Evolutionary conservation across 2,888 invertebrate species (phyloP), one percentile per base, ranked within the genome.

Genomic region (Halocaridina rubra): DNA sequence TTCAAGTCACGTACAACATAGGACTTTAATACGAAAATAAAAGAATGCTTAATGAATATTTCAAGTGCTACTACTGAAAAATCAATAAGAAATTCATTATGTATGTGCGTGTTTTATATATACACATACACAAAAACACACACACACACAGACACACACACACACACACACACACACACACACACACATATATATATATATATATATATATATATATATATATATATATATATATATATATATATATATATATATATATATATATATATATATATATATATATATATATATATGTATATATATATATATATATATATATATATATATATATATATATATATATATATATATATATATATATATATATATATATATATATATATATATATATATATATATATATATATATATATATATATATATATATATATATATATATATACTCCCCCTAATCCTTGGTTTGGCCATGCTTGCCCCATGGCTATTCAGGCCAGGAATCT

Each of bases 161-260:
- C 24, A 64, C 24, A 64, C 24, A 64, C 24, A 64, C 24, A 64
- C 24, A 64, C 24, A 64, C 24, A 10, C 5, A 64, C 2, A 64
- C 5, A 64, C 22, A 64, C 5, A 64, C 22, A 64, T 64, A 64
- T 64, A 64, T 64, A 64, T 64, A 64, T 64, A 64, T 22, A 64
- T 64, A 64, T 64, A 64, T 22, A 64, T 64, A 64, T 64, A 64
- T 64, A 64, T 64, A 64, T 64, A 64, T 64, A 64, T 64, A 19
- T 22, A 64, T 64, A 64, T 64, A 64, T 64, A 64, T 64, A 64
- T 64, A 64, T 64, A 64, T 64, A 64, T 64, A 64, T 64, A 64
- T 64, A 64, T 64, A 64, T 64, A 64, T 64, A 64, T 64, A 64
- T 22, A 64, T 64, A 64, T 64, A 64, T 22, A 64, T 64, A 64